Conservation (phyloP, 2,888 invertebrate genomes). For the Noctua janthina region DNA sequence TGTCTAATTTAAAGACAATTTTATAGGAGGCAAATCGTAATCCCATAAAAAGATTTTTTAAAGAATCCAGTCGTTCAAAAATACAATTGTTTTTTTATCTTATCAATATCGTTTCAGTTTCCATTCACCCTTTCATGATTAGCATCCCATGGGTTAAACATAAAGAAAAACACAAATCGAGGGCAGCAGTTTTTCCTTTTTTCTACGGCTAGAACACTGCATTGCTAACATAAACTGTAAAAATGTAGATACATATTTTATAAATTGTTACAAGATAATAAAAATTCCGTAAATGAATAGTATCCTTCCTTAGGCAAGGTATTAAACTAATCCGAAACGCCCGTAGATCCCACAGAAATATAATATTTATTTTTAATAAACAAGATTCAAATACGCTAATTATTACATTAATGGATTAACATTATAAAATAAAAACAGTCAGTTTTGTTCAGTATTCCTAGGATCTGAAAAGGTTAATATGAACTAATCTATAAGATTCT, state of each 20-base stretch:
- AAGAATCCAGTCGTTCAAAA: neutral
- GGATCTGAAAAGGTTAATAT: neutral
- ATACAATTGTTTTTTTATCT: too few species aligned
- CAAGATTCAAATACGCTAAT: neutral
- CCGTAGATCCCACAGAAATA: constrained; percentile 1
- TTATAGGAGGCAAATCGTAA: constrained; percentile 26
- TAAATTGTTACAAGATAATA: neutral
- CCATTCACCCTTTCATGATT: neutral
- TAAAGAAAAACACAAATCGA: neutral
- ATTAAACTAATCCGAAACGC: constrained; percentile 1
- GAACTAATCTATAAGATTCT: constrained; percentile 23
- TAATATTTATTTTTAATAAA: neutral
- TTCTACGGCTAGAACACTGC: neutral
- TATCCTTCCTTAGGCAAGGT: constrained; percentile 9
- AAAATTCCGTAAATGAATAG: neutral
- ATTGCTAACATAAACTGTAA: neutral
- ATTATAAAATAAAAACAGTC: neutral
- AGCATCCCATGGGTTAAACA: neutral
- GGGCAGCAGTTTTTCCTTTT: neutral
- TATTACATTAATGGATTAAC: neutral
- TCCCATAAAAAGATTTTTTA: neutral
- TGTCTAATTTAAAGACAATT: constrained; percentile 75
- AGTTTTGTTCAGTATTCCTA: constrained; percentile 1
- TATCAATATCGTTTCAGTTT: neutral
- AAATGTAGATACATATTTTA: neutral